Percentiles rank a stretch among this genome's conserved stretches.
Conservation (phyloP, 2,888 invertebrate genomes). For the Trichogramma dendrolimi region DNA sequence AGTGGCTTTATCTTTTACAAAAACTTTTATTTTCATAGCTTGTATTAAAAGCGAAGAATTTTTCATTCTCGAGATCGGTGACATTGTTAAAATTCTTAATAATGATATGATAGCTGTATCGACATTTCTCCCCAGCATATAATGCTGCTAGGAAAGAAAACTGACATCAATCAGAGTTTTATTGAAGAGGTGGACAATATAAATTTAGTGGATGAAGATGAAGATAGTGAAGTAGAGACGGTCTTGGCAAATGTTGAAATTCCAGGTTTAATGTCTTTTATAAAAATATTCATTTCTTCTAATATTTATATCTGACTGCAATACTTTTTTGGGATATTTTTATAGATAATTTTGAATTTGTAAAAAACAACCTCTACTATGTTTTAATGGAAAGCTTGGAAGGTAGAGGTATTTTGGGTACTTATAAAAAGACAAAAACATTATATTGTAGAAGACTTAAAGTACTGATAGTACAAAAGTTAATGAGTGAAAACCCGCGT, state of each 20-base stretch:
- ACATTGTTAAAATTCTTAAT: not conserved
- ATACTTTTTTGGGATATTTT: not conserved
- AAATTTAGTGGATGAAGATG: not conserved
- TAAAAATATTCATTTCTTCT: not conserved
- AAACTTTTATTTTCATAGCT: constrained; percentile 3
- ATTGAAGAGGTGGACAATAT: not conserved
- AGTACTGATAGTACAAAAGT: constrained; percentile 13
- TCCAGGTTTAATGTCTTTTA: not conserved
- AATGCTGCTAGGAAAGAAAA: constrained; percentile 1
- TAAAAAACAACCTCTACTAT: constrained; percentile 12
- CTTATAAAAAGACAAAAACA: constrained; percentile 12
- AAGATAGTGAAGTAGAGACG: not conserved
- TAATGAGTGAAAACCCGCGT: constrained; percentile 4
- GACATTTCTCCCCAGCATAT: constrained; percentile 1
- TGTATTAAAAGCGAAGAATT: not conserved
- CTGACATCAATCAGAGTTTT: constrained; percentile 3
- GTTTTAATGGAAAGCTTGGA: constrained; percentile 6
- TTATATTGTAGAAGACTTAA: constrained; percentile 18
- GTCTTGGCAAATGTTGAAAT: not conserved
- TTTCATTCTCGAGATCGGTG: constrained; percentile 3
- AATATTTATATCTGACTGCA: not conserved
- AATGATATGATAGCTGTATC: not conserved
- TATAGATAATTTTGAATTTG: constrained; percentile 14
- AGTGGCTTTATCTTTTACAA: too few species aligned
- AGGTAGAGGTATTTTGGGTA: constrained; percentile 15